These are phyloP conservation scores for Salticus scenicus DNA, from an alignment of 2,888 invertebrate genomes.

Conservation along the genomic window DNA sequence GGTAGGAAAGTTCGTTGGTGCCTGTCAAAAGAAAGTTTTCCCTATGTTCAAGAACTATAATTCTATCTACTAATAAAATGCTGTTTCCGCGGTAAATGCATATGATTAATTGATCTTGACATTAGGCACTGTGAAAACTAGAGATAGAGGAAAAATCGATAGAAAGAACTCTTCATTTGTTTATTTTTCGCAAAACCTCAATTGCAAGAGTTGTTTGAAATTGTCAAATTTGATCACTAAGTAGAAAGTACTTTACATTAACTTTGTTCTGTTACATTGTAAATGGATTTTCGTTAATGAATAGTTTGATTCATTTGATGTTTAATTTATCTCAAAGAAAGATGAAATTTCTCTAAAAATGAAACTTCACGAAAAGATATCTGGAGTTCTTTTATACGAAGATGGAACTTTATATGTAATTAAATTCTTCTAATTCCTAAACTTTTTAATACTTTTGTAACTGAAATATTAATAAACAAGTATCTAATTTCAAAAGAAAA, in stretches of 20 bases:
- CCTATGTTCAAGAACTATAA: constrained; percentile 6
- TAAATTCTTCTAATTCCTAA: too few relatives aligned
- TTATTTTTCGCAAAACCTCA: neutral
- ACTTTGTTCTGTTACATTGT: neutral
- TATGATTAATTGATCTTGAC: constrained; percentile 35
- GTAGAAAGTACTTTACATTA: neutral
- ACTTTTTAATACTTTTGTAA: too few relatives aligned
- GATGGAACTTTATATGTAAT: too few relatives aligned
- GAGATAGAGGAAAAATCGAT: neutral
- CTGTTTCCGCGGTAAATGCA: constrained; percentile 29
- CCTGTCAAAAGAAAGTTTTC: constrained; percentile 43
- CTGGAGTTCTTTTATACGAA: neutral
- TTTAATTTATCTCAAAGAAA: neutral
- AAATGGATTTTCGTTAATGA: constrained; percentile 19
- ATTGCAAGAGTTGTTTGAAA: neutral
- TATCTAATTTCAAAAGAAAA: too few relatives aligned
- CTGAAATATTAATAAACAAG: too few relatives aligned
- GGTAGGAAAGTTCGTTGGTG: too few relatives aligned
- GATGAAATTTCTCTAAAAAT: neutral
- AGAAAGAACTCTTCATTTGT: neutral
- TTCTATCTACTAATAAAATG: constrained; percentile 53
- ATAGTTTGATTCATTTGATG: constrained; percentile 1
- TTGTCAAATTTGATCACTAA: neutral
- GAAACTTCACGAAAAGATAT: neutral
- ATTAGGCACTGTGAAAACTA: neutral